Evolutionary conservation across 1,140 invertebrate genomes (phyloP).

Genomic region (Bradysia coprophila): DNA sequence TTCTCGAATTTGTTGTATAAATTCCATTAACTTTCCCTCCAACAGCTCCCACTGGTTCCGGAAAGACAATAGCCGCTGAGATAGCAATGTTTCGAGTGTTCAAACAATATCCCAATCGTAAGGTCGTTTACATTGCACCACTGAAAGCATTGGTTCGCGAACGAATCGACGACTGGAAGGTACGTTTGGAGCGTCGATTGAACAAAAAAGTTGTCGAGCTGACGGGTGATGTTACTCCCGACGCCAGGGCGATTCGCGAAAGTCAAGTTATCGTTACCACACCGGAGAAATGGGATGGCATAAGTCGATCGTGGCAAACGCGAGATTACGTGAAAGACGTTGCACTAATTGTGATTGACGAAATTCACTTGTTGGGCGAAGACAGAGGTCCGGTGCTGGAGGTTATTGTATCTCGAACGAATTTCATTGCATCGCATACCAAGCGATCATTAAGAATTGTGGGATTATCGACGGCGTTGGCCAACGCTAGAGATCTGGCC

Average conservation of each 20-base stretch:
- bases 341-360: slow-evolving; percentile 89
- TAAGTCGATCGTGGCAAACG: slow-evolving; percentile 94
- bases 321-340: slow-evolving; percentile 88
- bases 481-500: slow-evolving; percentile 91
- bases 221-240: slow-evolving; percentile 92
- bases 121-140: slow-evolving; percentile 97
- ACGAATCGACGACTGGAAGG: slow-evolving; percentile 89
- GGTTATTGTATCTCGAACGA: slow-evolving; percentile 71
- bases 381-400: slow-evolving; percentile 72
- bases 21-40: too few relatives aligned
- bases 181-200: slow-evolving; percentile 61
- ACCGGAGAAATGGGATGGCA: slow-evolving; percentile 99
- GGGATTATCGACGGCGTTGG: slow-evolving; percentile 91
- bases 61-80: slow-evolving; percentile 97
- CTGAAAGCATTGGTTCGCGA: slow-evolving; percentile 95
- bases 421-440: slow-evolving; percentile 83
- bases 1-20: too few relatives aligned
- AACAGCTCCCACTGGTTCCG: slow-evolving; percentile 97
- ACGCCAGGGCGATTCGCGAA: slow-evolving; percentile 61
- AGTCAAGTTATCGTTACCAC: slow-evolving; percentile 95
- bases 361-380: slow-evolving; percentile 92
- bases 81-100: slow-evolving; percentile 93
- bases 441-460: slow-evolving; percentile 63
- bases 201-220: slow-evolving; percentile 85
- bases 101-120: slow-evolving; percentile 58